Percentiles rank a stretch among this genome's conserved stretches.
Conservation (phyloP, 2,113 vertebrate species). For the Eclectus roratus region DNA sequence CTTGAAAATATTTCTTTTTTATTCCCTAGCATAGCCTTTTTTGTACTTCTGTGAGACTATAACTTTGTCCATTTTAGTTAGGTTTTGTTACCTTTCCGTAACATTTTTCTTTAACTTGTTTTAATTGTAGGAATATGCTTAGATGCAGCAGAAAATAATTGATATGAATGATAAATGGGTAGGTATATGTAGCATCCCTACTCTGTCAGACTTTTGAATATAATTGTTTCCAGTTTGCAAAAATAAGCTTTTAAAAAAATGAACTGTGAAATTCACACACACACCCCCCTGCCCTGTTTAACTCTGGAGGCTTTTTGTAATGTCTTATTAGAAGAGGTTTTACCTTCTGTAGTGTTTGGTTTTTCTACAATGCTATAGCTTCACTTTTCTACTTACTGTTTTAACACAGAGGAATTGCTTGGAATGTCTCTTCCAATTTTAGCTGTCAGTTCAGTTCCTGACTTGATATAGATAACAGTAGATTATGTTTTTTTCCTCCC, state of each 20-base stretch:
- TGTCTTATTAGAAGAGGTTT: neutral
- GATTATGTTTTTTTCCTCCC: neutral
- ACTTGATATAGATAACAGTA: neutral
- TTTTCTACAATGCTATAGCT: neutral
- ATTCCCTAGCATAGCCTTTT: neutral
- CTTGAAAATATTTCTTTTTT: neutral
- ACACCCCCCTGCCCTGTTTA: accelerated
- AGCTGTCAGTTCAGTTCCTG: neutral
- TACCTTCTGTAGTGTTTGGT: neutral
- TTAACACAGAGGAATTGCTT: neutral
- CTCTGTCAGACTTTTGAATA: neutral
- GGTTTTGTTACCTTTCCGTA: neutral
- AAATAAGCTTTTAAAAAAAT: neutral
- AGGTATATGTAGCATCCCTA: neutral
- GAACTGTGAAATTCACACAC: neutral
- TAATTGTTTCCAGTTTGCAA: neutral
- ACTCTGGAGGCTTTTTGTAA: neutral
- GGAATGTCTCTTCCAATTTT: neutral
- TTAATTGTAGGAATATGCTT: neutral
- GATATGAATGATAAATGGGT: neutral
- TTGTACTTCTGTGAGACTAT: neutral
- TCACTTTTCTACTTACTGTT: neutral
- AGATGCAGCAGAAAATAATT: neutral
- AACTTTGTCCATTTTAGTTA: neutral
- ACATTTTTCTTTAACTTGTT: neutral